Conservation (phyloP, 2,888 invertebrate species). For the Hemithea aestivaria region DNA sequence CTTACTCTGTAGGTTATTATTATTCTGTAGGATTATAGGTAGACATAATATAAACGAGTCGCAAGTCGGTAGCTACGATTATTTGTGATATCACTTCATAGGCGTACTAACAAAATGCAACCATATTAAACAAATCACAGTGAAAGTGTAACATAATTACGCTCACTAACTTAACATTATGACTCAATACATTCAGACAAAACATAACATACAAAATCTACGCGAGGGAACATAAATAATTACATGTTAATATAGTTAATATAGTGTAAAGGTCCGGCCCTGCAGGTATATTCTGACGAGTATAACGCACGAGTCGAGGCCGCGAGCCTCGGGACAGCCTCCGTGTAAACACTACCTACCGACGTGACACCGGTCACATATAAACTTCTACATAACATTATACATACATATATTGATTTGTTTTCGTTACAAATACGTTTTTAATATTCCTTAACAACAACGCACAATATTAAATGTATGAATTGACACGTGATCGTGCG, state of each 20-base stretch:
- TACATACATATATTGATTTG: constrained; percentile 48
- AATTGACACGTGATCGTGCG: constrained; percentile 73
- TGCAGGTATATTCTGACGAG: constrained; percentile 30
- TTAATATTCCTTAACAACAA: constrained; percentile 67
- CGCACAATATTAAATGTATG: constrained; percentile 73
- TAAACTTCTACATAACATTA: constrained; percentile 71
- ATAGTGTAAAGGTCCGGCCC: constrained; percentile 46
- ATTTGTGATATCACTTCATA: constrained; percentile 36
- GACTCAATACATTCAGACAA: constrained; percentile 65
- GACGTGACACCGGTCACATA: constrained; percentile 53
- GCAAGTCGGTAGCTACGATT: constrained; percentile 21
- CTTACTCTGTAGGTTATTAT: constrained; percentile 16
- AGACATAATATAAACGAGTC: constrained; percentile 15
- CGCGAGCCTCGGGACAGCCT: constrained; percentile 11
- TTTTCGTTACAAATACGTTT: constrained; percentile 65
- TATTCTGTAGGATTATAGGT: constrained; percentile 25
- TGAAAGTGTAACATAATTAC: constrained; percentile 68
- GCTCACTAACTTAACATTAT: constrained; percentile 72
- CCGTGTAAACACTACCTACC: constrained; percentile 32
- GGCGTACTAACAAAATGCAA: constrained; percentile 57
- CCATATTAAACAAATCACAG: constrained; percentile 72
- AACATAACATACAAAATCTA: constrained; percentile 59
- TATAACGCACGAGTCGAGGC: constrained; percentile 20
- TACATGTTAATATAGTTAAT: constrained; percentile 40
- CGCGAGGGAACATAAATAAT: constrained; percentile 53